Evolutionary conservation across 2,797 vertebrate species (phyloP).

Genomic region (Xiphophorus birchmanni): DNA sequence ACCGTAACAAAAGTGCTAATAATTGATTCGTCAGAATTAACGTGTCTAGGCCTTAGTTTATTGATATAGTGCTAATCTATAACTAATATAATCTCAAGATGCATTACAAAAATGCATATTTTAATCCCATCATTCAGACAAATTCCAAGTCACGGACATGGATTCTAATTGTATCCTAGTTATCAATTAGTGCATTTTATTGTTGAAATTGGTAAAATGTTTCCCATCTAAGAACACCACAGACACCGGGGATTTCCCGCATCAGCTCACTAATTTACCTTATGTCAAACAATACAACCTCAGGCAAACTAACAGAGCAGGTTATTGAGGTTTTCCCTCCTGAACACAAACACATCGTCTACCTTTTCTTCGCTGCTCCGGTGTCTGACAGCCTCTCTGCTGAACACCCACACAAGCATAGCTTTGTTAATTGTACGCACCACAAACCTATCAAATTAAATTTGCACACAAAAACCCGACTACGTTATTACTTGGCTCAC

Average conservation of each 20-base stretch:
- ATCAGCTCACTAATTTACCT: not conserved
- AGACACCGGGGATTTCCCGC: not conserved
- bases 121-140: not conserved
- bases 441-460: conserved; percentile 58
- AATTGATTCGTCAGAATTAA: too few species aligned
- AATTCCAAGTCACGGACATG: not conserved
- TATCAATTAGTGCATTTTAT: conserved; percentile 2
- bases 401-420: conserved; percentile 27
- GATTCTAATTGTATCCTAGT: not conserved
- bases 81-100: not conserved
- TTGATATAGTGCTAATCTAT: not conserved
- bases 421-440: conserved; percentile 33
- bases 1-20: too few species aligned
- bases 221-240: conserved; percentile 28
- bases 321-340: conserved; percentile 54
- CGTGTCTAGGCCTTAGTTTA: not conserved
- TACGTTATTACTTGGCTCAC: conserved; percentile 47
- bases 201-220: conserved; percentile 43
- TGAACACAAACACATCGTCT: not conserved
- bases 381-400: conserved; percentile 13
- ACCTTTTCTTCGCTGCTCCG: not conserved
- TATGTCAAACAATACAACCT: conserved; percentile 36
- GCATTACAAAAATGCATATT: not conserved
- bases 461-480: conserved; percentile 46
- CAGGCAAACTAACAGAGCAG: conserved; percentile 59